Conservation (phyloP, 2,888 invertebrate genomes). For the Vanessa cardui region DNA sequence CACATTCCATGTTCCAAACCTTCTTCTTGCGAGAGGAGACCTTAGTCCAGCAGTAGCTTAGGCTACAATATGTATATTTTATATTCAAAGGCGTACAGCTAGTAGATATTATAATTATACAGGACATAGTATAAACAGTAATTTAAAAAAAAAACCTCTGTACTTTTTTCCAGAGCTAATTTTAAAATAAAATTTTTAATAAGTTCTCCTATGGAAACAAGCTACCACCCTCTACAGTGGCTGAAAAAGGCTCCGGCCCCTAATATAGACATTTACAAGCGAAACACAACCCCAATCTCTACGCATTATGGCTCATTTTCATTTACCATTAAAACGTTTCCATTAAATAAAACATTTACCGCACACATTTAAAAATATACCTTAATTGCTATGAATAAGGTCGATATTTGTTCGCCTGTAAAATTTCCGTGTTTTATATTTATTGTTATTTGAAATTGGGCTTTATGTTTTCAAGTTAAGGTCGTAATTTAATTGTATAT, state of each 20-base stretch:
- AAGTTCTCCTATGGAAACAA: constrained; percentile 55
- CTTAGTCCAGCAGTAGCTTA: too few relatives aligned
- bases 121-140: too few relatives aligned
- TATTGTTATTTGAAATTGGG: constrained; percentile 16
- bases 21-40: too few relatives aligned
- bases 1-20: too few relatives aligned
- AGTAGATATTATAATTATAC: too few relatives aligned
- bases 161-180: neutral
- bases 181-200: neutral
- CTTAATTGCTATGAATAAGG: neutral
- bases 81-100: too few relatives aligned
- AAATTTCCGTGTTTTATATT: neutral
- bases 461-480: neutral
- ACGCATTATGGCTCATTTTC: constrained; percentile 40
- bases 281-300: constrained; percentile 46
- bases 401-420: constrained; percentile 6
- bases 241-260: constrained; percentile 63
- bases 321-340: constrained; percentile 28
- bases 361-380: constrained; percentile 17
- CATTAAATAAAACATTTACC: constrained; percentile 50
- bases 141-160: neutral
- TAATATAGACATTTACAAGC: constrained; percentile 52
- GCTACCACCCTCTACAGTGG: constrained; percentile 48
- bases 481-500: neutral
- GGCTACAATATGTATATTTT: too few relatives aligned